Evolutionary conservation across 2,888 invertebrate genomes (phyloP), one percentile per base, ranked within the genome.

Genomic region (Trachelus stipa): DNA sequence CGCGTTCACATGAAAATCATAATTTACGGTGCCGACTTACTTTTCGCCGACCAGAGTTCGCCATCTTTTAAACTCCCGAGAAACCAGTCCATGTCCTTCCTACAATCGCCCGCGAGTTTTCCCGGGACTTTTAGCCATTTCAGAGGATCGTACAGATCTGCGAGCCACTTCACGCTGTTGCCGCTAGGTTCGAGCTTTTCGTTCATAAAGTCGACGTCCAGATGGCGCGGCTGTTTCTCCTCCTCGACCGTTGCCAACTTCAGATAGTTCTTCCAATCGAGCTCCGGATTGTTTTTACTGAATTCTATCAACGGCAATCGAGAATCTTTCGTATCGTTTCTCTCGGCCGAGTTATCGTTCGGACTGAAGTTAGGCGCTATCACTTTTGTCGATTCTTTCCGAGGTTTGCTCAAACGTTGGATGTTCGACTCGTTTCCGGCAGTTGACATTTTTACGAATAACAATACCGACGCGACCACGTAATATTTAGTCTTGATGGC

Each of bases 21-120:
- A 4, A 71, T 23, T 12, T 15, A 71, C 12, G 1, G 4, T 12
- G 3, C 35, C 15, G 34, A 94, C 95, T 95, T 90, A 97, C 97
- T 95, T 92, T 95, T 95, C 68, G 95, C 95, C 12, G 97, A 97
- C 97, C 97, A 97, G 73, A 92, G 92, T 87, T 93, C 93, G 86
- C 93, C 96, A 83, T 92, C 94, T 89, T 87, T 92, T 78, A 94
- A 92, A 77, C 93, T 95, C 87, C 90, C 92, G 34, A 95, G 86
- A 89, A 94, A 95, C 56, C 90, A 89, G 81, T 92, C 91, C 92
- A 95, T 92, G 82, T 94, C 93, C 23, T 91, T 89, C 11, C 92
- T 92, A 85, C 95, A 95, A 69, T 92, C 91, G n/a, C 92, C 91
- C 4, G 92, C 92, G n/a, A 93, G 92, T 78, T 93, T 93, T 68